Percentiles rank a stretch among this genome's conserved stretches.
phyloP scores from a whole-genome alignment of 1,140 invertebrate species.

The Drosophila jambulina region DNA sequence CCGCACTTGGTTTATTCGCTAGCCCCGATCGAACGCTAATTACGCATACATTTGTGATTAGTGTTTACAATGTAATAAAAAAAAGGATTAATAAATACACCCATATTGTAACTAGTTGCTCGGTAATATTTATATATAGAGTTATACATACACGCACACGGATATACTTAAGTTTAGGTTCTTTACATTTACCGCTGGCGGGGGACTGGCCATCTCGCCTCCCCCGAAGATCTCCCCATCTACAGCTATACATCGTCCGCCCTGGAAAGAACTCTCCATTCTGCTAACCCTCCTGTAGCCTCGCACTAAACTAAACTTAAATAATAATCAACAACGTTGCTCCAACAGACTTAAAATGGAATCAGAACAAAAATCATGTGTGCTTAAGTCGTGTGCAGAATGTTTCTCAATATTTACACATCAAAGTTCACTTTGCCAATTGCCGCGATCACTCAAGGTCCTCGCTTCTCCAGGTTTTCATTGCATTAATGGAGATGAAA shows the following conservation, averaged over 20 bases:
- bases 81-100: constrained; percentile 45
- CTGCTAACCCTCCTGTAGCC: constrained; percentile 56
- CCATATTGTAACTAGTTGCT: constrained; percentile 61
- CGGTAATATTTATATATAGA: constrained; percentile 27
- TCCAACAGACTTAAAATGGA: constrained; percentile 79
- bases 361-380: constrained; percentile 61
- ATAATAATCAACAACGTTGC: constrained; percentile 85
- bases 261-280: constrained; percentile 36
- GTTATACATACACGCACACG: constrained; percentile 45
- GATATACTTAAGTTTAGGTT: constrained; percentile 22
- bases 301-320: constrained; percentile 85
- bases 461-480: background rate
- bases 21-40: constrained; percentile 35
- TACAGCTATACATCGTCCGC: constrained; percentile 40
- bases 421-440: constrained; percentile 54
- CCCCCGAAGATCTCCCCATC: background rate
- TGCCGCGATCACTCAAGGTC: background rate
- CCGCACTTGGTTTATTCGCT: constrained; percentile 30
- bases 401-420: constrained; percentile 57
- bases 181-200: constrained; percentile 34
- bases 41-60: constrained; percentile 44
- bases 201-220: background rate
- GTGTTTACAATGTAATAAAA: constrained; percentile 35
- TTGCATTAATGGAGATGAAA: constrained; percentile 21
- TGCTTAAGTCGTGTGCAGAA: constrained; percentile 54